Evolutionary conservation across 1,140 invertebrate genomes (phyloP), one percentile per base, ranked within the genome.

Genomic region (Monochamus saltuarius): DNA sequence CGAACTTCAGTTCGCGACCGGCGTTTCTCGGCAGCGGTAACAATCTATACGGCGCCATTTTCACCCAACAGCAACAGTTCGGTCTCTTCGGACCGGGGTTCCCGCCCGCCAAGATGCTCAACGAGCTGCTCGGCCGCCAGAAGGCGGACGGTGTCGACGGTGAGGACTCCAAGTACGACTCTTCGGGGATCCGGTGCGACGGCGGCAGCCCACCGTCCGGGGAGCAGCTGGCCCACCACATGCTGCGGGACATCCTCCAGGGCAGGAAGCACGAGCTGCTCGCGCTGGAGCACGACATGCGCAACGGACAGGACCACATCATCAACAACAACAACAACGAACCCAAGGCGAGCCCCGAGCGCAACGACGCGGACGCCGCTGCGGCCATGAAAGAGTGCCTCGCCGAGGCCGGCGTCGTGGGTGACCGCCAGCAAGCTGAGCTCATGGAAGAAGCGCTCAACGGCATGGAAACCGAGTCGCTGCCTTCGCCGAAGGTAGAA

Each of bases 1-100:
- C 89, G 78, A 90, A 89, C 79, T 89, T 89, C 77, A 88, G 88
- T 83, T 90, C 89, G 81, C 86, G 89, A 78, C 88, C 87, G 79
- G 87, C 85, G 77, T 90, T 90, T 81, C 87, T 91, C 78, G 87
- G 88, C 77, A 84, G 88, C 76, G 85, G 88, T 83, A 75, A 68
- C 56, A 75, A 74, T 67, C 81, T 91, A 72, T 91, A 91, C 87
- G 85, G 87, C 77, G 86, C 88, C 76, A 87, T 90, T 80, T 89
- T 90, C 76, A 87, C 84, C 78, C 81, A 83, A 76, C 85, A 85
- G 75, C 84, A 85, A 78, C 87, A 85, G 80, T 88, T 89, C 81
- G 88, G 88, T 76, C 84, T 89, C 61, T 89, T 90, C 75, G 87
- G 85, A 72, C 85, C 86, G 76, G 85, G 85, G 76, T 89, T 89